These are phyloP conservation scores for Alosa alosa DNA, from an alignment of 2,113 vertebrate genomes.

Conservation along the genomic window DNA sequence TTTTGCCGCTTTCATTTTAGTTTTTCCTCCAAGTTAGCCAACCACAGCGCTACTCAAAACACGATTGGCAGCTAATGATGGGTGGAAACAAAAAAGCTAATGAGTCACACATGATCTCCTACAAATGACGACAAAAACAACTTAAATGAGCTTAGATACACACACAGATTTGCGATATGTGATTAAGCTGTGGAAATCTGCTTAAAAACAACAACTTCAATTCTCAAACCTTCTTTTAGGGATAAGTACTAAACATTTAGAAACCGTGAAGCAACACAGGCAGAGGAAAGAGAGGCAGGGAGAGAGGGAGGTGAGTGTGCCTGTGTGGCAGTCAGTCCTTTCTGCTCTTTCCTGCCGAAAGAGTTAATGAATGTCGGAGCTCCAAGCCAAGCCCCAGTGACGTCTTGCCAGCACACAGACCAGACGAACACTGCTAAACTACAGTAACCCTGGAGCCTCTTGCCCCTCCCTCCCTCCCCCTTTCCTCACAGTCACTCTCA, in stretches of 20 bases:
- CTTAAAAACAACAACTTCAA: neutral
- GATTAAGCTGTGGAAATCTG: neutral
- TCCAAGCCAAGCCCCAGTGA: conserved; percentile 50
- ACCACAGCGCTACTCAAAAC: neutral
- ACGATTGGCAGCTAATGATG: neutral
- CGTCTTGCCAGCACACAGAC: conserved; percentile 50
- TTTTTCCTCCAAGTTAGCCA: neutral
- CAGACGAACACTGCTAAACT: conserved; percentile 57
- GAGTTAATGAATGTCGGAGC: conserved; percentile 56
- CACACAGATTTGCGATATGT: neutral
- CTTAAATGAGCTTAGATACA: neutral
- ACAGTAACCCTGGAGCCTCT: conserved; percentile 53
- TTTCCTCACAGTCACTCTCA: neutral
- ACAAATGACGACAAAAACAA: neutral
- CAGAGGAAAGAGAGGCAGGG: neutral
- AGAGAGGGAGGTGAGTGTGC: neutral
- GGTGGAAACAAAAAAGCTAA: neutral
- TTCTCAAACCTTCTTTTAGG: neutral
- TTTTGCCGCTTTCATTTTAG: neutral
- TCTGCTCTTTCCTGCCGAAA: conserved; percentile 40
- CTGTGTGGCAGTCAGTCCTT: conserved; percentile 7
- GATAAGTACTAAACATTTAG: neutral
- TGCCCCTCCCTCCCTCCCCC: neutral
- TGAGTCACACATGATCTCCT: conserved; percentile 1
- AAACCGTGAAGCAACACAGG: neutral